These are phyloP conservation scores for Temnothorax ravouxi DNA, from an alignment of 2,888 invertebrate species.

Conservation along the genomic window DNA sequence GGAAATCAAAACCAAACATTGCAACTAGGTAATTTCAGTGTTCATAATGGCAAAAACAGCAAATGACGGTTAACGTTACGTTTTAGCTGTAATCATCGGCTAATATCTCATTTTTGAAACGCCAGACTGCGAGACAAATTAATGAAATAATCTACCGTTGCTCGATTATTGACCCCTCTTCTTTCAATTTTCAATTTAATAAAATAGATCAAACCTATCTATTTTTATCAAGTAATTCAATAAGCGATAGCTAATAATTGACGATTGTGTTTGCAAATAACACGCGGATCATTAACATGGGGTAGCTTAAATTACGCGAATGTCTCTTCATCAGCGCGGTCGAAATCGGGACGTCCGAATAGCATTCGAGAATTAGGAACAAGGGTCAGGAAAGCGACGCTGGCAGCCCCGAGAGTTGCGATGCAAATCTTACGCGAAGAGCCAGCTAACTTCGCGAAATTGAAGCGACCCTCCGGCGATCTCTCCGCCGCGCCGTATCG, in stretches of 20 bases:
- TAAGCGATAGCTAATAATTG: not conserved
- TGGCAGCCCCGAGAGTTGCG: conserved; percentile 61
- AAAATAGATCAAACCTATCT: not conserved
- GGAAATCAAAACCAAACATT: conserved; percentile 26
- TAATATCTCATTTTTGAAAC: not conserved
- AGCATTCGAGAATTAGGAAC: conserved; percentile 69
- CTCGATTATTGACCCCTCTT: too few species aligned
- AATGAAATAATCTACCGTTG: too few species aligned
- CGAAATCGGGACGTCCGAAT: conserved; percentile 64
- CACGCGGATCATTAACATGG: conserved; percentile 24
- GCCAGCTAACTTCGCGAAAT: conserved; percentile 69
- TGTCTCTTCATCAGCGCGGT: conserved; percentile 19
- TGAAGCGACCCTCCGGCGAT: conserved; percentile 68
- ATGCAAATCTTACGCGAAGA: conserved; percentile 72
- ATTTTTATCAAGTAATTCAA: not conserved
- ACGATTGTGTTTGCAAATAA: not conserved
- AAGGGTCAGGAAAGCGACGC: conserved; percentile 31
- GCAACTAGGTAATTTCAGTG: conserved; percentile 6
- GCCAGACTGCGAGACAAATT: not conserved
- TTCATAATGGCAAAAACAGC: not conserved
- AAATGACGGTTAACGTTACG: not conserved
- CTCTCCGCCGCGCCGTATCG: conserved; percentile 52
- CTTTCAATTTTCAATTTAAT: not conserved
- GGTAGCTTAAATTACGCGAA: conserved; percentile 11
- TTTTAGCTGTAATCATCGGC: not conserved